Evolutionary conservation across 2,113 vertebrate genomes (phyloP).

Genomic region (Oplegnathus fasciatus): DNA sequence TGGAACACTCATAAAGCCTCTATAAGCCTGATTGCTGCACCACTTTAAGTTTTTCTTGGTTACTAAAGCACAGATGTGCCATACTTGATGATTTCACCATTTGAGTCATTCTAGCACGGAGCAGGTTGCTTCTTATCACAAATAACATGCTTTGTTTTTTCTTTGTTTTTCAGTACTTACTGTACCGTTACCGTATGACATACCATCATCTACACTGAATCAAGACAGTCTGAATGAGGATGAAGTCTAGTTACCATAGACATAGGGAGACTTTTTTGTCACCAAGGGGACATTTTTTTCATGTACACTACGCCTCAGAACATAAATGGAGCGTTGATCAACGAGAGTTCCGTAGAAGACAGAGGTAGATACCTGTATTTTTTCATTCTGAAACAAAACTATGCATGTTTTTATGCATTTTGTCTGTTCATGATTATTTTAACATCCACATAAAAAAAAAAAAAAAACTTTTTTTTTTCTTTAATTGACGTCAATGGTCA

Average conservation of each 20-base stretch:
- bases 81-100: not conserved
- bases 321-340: not conserved
- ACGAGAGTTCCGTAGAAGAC: too few species aligned
- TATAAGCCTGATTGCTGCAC: conserved; percentile 14
- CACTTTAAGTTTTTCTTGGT: conserved; percentile 4
- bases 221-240: not conserved
- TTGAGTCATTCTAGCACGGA: conserved; percentile 4
- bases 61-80: conserved; percentile 2
- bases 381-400: too few species aligned
- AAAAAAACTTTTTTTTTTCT: not conserved
- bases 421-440: not conserved
- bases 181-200: too few species aligned
- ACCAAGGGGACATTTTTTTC: not conserved
- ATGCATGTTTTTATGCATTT: too few species aligned
- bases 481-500: not conserved
- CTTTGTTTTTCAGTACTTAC: not conserved
- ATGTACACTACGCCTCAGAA: not conserved
- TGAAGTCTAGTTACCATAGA: conserved; percentile 7
- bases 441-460: too few species aligned
- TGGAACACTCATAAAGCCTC: not conserved
- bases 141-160: not conserved
- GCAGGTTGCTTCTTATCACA: conserved; percentile 2
- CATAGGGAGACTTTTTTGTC: not conserved
- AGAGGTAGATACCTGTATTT: too few species aligned
- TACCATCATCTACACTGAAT: not conserved